phyloP scores from a whole-genome alignment of 30 jellyfish, hydroid and myxozoan species.

The Chrysaora quinquecirrha region DNA sequence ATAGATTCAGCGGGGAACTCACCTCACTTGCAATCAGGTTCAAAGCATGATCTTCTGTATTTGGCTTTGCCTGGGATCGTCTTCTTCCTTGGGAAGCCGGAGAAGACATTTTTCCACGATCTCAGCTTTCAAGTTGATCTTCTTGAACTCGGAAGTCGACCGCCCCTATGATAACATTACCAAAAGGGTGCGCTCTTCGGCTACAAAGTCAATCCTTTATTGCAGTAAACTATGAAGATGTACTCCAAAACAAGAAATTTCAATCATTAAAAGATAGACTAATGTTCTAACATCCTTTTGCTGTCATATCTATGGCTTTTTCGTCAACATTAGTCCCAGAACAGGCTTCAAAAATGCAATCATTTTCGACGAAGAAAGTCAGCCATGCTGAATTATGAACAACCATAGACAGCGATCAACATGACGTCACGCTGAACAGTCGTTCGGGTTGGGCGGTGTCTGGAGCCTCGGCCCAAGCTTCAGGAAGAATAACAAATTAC shows the following conservation, averaged over 20 bases:
- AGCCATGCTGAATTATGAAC: slow-evolving; percentile 37
- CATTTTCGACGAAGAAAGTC: too few relatives aligned
- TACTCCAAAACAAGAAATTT: neutral
- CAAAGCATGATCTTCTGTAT: slow-evolving; percentile 95
- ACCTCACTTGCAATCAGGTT: slow-evolving; percentile 94
- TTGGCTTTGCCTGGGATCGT: slow-evolving; percentile 75
- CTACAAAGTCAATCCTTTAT: neutral
- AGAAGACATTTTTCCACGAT: slow-evolving; percentile 63
- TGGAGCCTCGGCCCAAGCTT: slow-evolving; percentile 75
- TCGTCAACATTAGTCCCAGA: neutral
- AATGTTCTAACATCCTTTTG: neutral
- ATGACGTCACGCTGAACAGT: slow-evolving; percentile 63
- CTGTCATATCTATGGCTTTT: neutral
- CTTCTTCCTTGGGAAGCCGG: slow-evolving; percentile 96
- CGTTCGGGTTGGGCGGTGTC: slow-evolving; percentile 22
- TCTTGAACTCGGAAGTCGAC: slow-evolving; percentile 68
- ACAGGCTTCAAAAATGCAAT: neutral
- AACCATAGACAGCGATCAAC: neutral
- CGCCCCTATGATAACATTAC: slow-evolving; percentile 67
- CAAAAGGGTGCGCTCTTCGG: slow-evolving; percentile 2
- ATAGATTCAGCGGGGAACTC: neutral
- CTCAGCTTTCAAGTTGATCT: neutral
- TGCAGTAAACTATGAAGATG: neutral
- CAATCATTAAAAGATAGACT: neutral
- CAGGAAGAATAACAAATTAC: too few relatives aligned